Evolutionary conservation across 2,113 vertebrate species (phyloP), one percentile per base, ranked within the genome.

Genomic region (Oxyruncus cristatus): DNA sequence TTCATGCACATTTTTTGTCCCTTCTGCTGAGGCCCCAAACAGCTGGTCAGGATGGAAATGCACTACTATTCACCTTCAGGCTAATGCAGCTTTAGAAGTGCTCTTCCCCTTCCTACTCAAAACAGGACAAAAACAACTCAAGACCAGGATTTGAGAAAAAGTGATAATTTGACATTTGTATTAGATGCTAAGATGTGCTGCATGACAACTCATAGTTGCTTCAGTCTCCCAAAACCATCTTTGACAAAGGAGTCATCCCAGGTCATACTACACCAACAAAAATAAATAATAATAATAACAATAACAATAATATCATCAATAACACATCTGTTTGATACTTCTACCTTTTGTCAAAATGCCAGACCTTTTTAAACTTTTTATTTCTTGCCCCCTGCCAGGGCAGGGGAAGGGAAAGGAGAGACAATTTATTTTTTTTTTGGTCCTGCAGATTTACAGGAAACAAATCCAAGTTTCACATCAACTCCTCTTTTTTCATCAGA

Each of bases 381-480:
- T 46, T 46, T 46, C 28, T 18, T 19, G 4, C 7, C 6, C 11
- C 14, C 8, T 3, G 2, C 22, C 42, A 56, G 44, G 27, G 26
- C 22, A 75, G 18, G 12, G 50, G 8, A 88, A 83, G 7, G 41
- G 8, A 87, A 17, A 78, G 15, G 9, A 82, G 20, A 44, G 6
- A 89, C 35, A 74, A 85, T 81, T 85, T 42, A 4, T 44, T 72
- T 42, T 47, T 71, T 52, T 77, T 75, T 65, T 0, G 0, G 30
- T 63, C 47, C 56, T 78, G 66, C 61, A 88, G 47, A 53, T 74
- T 83, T 90, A 41, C 49, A 93, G 73, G 39, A 88, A 78, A 17
- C 53, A 75, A 93, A 89, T 68, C 70, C 52, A 94, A 95, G 73
- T 95, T 92, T 85, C 80, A 74, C 41, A 84, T 85, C 49, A 70